These are phyloP conservation scores for Phania funesta DNA, from an alignment of 2,888 invertebrate species.

Conservation along the genomic window DNA sequence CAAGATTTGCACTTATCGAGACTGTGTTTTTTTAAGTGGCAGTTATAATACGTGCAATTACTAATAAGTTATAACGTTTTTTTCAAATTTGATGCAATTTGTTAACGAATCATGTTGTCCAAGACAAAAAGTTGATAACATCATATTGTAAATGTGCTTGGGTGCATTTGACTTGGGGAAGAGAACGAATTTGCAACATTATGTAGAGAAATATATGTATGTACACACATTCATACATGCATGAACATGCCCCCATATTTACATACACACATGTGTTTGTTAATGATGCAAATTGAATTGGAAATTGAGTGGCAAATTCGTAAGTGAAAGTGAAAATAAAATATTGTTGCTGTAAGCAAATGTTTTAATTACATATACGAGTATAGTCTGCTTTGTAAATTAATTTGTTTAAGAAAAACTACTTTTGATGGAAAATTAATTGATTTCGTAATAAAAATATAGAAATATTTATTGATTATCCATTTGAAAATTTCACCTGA, in stretches of 20 bases:
- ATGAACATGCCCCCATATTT: not conserved
- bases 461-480: slow-evolving; percentile 30
- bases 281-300: slow-evolving; percentile 70
- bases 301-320: slow-evolving; percentile 72
- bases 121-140: too few relatives aligned
- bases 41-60: too few relatives aligned
- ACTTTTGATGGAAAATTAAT: not conserved
- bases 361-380: slow-evolving; percentile 43
- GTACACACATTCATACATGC: not conserved
- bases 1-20: too few relatives aligned
- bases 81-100: too few relatives aligned
- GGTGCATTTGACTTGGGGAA: not conserved
- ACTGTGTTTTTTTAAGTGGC: too few relatives aligned
- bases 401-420: not conserved
- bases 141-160: too few relatives aligned
- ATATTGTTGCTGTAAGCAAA: slow-evolving; percentile 29
- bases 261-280: slow-evolving; percentile 12
- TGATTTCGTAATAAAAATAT: slow-evolving; percentile 16
- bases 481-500: slow-evolving; percentile 30
- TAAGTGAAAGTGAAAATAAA: slow-evolving; percentile 75
- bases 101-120: too few relatives aligned
- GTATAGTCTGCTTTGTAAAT: slow-evolving; percentile 1
- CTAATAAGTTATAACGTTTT: too few relatives aligned
- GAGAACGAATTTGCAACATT: not conserved
- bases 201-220: not conserved